A percentile compares a stretch with the other conserved stretches of the same genome.
Evolutionary conservation across 2,113 vertebrate species (phyloP).

Genomic region (Oceanites oceanicus): DNA sequence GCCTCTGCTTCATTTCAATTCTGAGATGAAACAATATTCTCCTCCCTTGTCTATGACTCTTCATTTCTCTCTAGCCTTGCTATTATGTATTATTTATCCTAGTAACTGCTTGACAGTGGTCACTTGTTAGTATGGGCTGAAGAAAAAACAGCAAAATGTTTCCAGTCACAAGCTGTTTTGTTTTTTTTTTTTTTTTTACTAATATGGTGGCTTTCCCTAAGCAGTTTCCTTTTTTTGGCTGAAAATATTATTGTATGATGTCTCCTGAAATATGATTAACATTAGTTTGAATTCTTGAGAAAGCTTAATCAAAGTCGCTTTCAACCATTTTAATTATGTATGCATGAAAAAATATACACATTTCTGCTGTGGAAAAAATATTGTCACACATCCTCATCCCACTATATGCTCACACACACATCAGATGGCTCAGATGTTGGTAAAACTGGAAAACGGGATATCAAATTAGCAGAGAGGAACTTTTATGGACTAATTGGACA

Average conservation of each 20-base stretch:
- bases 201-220: not conserved
- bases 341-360: slow-evolving; percentile 42
- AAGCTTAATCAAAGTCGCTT: slow-evolving; percentile 54
- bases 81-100: slow-evolving; percentile 40
- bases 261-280: slow-evolving; percentile 49
- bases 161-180: not conserved
- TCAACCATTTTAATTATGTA: slow-evolving; percentile 62
- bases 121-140: slow-evolving; percentile 6
- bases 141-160: slow-evolving; percentile 13
- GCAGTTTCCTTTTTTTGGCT: not conserved
- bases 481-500: slow-evolving; percentile 22
- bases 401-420: not conserved
- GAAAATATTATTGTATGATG: slow-evolving; percentile 13
- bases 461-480: slow-evolving; percentile 32
- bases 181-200: not conserved
- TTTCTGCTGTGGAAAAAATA: slow-evolving; percentile 31
- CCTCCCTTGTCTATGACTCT: slow-evolving; percentile 8
- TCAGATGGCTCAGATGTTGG: slow-evolving; percentile 40
- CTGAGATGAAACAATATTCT: slow-evolving; percentile 55
- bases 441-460: not conserved
- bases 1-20: slow-evolving; percentile 32
- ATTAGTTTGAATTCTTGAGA: slow-evolving; percentile 48
- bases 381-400: not conserved
- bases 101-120: slow-evolving; percentile 35
- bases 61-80: slow-evolving; percentile 22